Conservation (phyloP, 2,113 vertebrate genomes). For the Charadrius vociferus region DNA sequence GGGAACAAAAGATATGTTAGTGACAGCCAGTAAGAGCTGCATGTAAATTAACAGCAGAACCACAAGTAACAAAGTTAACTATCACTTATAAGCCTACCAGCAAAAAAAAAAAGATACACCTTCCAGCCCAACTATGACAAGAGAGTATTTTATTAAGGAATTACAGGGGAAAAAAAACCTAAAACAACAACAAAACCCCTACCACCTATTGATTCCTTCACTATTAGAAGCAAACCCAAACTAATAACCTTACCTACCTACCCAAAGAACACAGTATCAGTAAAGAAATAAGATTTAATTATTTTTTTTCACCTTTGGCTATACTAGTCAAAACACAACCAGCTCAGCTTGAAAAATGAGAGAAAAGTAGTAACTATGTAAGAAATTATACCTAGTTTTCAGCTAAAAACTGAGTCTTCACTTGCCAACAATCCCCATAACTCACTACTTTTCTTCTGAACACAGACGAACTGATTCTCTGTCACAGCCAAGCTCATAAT, state of each 20-base stretch:
- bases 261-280: background rate
- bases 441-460: background rate
- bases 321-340: background rate
- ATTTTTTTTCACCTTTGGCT: background rate
- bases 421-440: background rate
- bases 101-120: background rate
- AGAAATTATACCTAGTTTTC: background rate
- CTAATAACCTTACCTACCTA: background rate
- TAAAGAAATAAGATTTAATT: background rate
- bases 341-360: background rate
- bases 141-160: background rate
- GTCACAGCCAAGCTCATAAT: background rate
- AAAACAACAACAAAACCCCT: background rate
- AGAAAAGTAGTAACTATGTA: background rate
- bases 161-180: accelerated
- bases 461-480: background rate
- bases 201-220: background rate
- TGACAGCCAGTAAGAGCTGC: conserved; percentile 26
- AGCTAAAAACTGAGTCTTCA: background rate
- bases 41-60: conserved; percentile 42
- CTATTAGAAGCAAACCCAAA: background rate
- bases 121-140: background rate
- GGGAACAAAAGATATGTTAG: conserved; percentile 54
- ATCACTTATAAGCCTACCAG: background rate
- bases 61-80: conserved; percentile 5